phyloP scores from a whole-genome alignment of 2,113 vertebrate genomes.

The Aphyosemion australe region DNA sequence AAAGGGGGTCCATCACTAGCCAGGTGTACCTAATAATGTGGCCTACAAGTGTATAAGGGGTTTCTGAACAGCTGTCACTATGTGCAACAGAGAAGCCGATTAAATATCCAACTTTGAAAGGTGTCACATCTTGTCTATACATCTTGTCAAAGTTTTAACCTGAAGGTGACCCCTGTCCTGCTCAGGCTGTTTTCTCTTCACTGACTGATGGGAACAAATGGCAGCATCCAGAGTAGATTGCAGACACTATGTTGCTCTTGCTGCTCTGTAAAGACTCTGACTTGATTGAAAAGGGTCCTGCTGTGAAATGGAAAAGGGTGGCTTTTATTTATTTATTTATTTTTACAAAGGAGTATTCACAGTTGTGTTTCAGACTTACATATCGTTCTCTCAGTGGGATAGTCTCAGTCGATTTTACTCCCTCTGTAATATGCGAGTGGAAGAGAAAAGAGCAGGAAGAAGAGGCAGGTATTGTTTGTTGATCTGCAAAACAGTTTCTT shows the following conservation, averaged over 20 bases:
- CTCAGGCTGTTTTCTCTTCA: neutral
- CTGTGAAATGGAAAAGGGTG: neutral
- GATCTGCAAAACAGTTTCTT: slow-evolving; percentile 20
- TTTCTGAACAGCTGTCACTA: slow-evolving; percentile 5
- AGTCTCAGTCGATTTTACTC: slow-evolving; percentile 8
- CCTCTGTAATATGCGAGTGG: slow-evolving; percentile 22
- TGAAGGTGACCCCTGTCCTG: slow-evolving; percentile 7
- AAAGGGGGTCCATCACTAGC: too few relatives aligned
- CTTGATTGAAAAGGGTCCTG: neutral
- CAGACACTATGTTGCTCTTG: neutral
- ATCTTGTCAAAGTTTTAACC: slow-evolving; percentile 17
- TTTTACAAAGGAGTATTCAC: neutral
- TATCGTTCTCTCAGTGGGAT: neutral
- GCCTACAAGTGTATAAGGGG: slow-evolving; percentile 1
- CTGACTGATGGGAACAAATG: slow-evolving; percentile 11
- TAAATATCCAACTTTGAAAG: slow-evolving; percentile 20
- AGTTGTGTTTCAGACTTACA: neutral
- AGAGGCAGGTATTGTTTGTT: slow-evolving; percentile 16
- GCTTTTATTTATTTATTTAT: neutral
- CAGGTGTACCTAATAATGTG: too few relatives aligned
- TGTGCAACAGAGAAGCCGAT: slow-evolving; percentile 27
- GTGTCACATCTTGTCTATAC: slow-evolving; percentile 9
- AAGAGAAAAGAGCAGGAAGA: slow-evolving; percentile 16
- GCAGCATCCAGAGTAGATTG: slow-evolving; percentile 29
- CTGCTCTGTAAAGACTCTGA: slow-evolving; percentile 10